Percentiles rank a stretch among this genome's conserved stretches.
Conservation (phyloP, 2,888 invertebrate genomes). For the Sphaerophoria taeniata region DNA sequence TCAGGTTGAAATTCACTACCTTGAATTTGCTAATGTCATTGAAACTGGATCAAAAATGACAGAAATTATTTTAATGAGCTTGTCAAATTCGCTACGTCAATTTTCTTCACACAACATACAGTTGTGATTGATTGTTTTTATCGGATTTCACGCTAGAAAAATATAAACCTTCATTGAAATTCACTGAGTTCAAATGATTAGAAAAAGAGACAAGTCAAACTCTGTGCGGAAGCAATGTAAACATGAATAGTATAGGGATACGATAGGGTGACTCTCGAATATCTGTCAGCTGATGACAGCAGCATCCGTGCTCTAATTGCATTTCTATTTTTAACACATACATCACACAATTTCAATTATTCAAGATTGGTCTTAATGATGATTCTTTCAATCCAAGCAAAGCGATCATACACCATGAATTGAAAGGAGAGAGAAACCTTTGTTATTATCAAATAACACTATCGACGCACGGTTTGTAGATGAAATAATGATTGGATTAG, state of each 20-base stretch:
- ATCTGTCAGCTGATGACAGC: slow-evolving; percentile 71
- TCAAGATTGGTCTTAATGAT: slow-evolving; percentile 65
- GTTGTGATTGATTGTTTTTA: slow-evolving; percentile 41
- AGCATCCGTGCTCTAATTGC: slow-evolving; percentile 72
- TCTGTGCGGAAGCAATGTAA: slow-evolving; percentile 61
- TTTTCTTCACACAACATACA: too few relatives aligned
- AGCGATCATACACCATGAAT: slow-evolving; percentile 6
- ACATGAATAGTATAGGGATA: slow-evolving; percentile 28
- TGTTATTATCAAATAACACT: slow-evolving; percentile 23
- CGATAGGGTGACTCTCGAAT: slow-evolving; percentile 49
- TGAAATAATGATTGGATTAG: slow-evolving; percentile 57
- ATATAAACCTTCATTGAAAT: slow-evolving; percentile 9
- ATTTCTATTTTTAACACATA: slow-evolving; percentile 70
- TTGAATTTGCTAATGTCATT: too few relatives aligned
- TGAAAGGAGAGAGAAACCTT: slow-evolving; percentile 8
- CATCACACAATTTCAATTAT: slow-evolving; percentile 59
- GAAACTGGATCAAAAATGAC: too few relatives aligned
- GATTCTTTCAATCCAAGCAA: slow-evolving; percentile 41
- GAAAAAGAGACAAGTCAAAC: slow-evolving; percentile 32
- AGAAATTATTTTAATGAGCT: too few relatives aligned
- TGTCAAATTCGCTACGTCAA: too few relatives aligned
- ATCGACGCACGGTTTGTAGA: slow-evolving; percentile 42
- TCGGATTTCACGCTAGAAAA: slow-evolving; percentile 17
- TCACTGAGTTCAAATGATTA: slow-evolving; percentile 24
- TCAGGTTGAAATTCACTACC: too few relatives aligned